A percentile compares a stretch with the other conserved stretches of the same genome.
Evolutionary conservation across 2,797 vertebrate genomes (phyloP).

Genomic region (Vultur gryphus): DNA sequence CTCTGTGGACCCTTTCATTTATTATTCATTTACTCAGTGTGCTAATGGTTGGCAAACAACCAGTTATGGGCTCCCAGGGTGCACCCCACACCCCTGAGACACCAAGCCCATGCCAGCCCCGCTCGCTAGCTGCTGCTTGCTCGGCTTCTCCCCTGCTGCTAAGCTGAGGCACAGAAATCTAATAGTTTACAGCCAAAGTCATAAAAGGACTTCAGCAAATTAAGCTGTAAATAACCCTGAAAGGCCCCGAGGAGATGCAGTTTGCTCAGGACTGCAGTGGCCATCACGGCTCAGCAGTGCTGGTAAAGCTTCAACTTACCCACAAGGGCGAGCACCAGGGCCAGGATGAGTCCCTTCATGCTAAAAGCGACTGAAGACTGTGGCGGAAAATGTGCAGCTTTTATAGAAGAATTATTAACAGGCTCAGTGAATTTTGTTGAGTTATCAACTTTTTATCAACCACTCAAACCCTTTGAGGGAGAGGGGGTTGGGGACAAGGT

Average conservation of each 20-base stretch:
- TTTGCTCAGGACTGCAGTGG: not conserved
- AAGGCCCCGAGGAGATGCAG: not conserved
- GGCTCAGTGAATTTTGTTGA: constrained; percentile 19
- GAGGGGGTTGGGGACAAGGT: not conserved
- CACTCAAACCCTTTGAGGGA: not conserved
- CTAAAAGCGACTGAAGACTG: constrained; percentile 21
- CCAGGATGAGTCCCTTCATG: constrained; percentile 67
- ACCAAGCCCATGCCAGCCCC: not conserved
- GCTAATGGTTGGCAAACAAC: not conserved
- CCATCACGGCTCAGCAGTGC: not conserved
- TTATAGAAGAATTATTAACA: constrained; percentile 61
- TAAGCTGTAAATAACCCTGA: not conserved
- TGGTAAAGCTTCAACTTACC: constrained; percentile 44
- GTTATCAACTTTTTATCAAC: constrained; percentile 57
- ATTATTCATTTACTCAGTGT: not conserved
- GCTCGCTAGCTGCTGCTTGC: not conserved
- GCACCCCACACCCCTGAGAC: not conserved
- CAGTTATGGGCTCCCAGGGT: not conserved
- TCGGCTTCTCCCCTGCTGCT: not conserved
- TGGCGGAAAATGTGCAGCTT: not conserved
- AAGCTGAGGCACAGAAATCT: not conserved
- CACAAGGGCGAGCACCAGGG: not conserved
- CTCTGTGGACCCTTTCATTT: not conserved
- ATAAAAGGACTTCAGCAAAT: not conserved
- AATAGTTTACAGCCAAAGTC: not conserved